Evolutionary conservation across 2,797 vertebrate species (phyloP), one percentile per base, ranked within the genome.

Genomic region (Miichthys miiuy): DNA sequence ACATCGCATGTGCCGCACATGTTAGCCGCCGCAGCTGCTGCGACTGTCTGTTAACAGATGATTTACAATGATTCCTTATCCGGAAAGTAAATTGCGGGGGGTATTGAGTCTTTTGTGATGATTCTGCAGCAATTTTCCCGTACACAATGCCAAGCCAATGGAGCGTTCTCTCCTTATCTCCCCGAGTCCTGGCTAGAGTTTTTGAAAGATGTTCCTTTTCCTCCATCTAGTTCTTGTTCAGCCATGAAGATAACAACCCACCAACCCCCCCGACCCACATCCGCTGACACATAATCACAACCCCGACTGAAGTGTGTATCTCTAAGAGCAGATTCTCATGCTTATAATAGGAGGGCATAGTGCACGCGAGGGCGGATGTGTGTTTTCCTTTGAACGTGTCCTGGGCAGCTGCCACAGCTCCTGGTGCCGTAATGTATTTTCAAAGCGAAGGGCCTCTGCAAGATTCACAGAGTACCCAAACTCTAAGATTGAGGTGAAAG

Each of bases 211-310:
- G 80, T 84, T 86, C 74, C 75, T 67, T 83, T 73, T 68, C 76
- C 80, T 88, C 75, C 82, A 83, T 91, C 87, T 79, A 80, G 74
- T 88, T 91, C 84, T 79, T 88, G 81, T 87, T 92, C 86, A 90
- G 79, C 87, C 79, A 71, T 85, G 84, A 91, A 90, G 90, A 92
- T 90, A 92, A 87, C 70, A 82, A 46, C 71, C 79, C 58, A 3
- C 21, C 2, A 5, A 4, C 11, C 23, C 23, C 18, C 14, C 74
- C 62, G 56, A 72, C 76, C 65, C 62, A 54, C 80, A 83, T 88
- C 83, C 21, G 42, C 85, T 84, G 86, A 88, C 84, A 88, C 79
- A 87, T 86, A 91, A 93, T 89, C 90, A 87, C 89, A 87, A 75
- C 82, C 68, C 57, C 10, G 57, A 88, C 82, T 75, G 84, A 90